Evolutionary conservation across 1,140 invertebrate species (phyloP), one percentile per base, ranked within the genome.

Genomic region (Drosophila lowei): DNA sequence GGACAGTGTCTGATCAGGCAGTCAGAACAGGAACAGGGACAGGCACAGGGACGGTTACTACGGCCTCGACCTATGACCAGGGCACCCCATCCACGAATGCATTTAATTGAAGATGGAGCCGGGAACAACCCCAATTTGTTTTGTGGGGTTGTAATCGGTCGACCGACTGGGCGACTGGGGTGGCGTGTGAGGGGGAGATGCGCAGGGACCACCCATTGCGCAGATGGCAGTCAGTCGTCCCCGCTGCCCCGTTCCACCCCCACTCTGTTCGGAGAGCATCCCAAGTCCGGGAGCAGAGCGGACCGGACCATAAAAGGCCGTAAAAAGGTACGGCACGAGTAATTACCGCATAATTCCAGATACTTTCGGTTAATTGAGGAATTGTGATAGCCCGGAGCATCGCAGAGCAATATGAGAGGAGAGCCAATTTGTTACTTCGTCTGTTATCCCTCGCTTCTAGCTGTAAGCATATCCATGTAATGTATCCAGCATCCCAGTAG

Each of bases 31-130:
- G 58, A 34, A 59, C 50, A 43, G 25, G 54, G 13, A 38, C 68
- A 9, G 23, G 62, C 21, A 63, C 63, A 9, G 30, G 30, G 8
- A 9, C 30, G 30, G 30, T 2, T 2, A 30, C 2, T 8, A 30
- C 30, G 8, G 0, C 30, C 30, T 30, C 30, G 18, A 79, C 61
- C 50, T 92, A 92, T 60, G 92, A 92, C 54, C 91, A 90, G 56
- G 76, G 91, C 52, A 57, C 54, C 25, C 89, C 91, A 57, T 89
- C 90, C 38, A 72, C 90, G 47, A 90, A 90, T 81, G 68, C 89
- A 77, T 91, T 90, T 83, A 90, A 91, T 81, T 91, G 88, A 79
- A 76, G 67, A 38, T 38, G 34, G 34, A 76, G 77, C 46, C 52
- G 38, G 16, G 41, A 52, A 52, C 84, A 72, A 88, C 83, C 83